Conservation (phyloP, 2,797 vertebrate species). For the Schizopygopsis malacanthus region DNA sequence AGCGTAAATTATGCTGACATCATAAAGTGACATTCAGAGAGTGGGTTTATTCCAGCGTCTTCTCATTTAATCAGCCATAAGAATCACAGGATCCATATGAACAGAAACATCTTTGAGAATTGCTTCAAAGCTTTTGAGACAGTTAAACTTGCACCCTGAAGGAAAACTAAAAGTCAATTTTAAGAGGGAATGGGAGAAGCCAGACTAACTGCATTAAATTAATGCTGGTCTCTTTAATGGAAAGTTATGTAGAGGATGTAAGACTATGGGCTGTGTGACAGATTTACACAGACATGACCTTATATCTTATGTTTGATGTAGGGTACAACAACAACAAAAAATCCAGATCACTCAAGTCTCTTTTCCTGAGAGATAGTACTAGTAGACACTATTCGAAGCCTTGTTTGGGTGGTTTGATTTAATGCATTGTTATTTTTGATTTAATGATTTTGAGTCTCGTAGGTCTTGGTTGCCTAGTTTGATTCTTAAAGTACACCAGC, state of each 20-base stretch:
- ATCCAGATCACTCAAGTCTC: constrained; percentile 34
- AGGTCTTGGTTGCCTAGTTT: background rate
- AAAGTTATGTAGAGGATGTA: constrained; percentile 15
- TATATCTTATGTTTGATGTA: background rate
- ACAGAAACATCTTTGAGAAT: constrained; percentile 55
- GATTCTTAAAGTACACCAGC: constrained; percentile 6
- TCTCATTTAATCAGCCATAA: constrained; percentile 68
- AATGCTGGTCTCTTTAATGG: constrained; percentile 17
- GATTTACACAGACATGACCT: constrained; percentile 18
- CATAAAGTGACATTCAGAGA: constrained; percentile 77
- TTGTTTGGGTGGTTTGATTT: constrained; percentile 32
- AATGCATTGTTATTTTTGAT: constrained; percentile 32
- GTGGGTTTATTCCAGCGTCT: constrained; percentile 59
- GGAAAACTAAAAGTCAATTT: background rate
- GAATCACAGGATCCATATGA: constrained; percentile 46
- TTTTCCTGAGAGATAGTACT: constrained; percentile 61
- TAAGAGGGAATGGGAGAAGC: background rate
- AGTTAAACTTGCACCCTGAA: constrained; percentile 30
- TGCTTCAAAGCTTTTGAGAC: constrained; percentile 7
- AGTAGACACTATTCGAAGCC: constrained; percentile 43
- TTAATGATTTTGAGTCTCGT: constrained; percentile 7
- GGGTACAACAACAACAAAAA: constrained; percentile 6
- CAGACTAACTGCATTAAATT: background rate
- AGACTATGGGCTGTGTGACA: constrained; percentile 2
- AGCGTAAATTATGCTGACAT: constrained; percentile 78